Conservation (phyloP, 2,888 invertebrate species). For the Drosophila picticornis region DNA sequence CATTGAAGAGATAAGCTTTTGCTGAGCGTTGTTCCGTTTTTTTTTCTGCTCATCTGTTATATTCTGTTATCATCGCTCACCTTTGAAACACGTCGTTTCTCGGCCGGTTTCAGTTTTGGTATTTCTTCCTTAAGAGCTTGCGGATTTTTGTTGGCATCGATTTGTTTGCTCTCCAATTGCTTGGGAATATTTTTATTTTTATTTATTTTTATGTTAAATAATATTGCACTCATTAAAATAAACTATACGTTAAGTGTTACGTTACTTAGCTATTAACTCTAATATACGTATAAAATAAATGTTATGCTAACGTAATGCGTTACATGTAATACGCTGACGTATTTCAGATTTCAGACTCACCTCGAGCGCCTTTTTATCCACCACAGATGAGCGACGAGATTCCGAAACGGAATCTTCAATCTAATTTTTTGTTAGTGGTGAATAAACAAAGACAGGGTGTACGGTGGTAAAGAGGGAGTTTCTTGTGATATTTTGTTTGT, state of each 20-base stretch:
- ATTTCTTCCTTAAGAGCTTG: conserved; percentile 87
- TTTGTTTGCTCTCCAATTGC: conserved; percentile 72
- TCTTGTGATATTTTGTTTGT: not conserved
- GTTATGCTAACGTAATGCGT: not conserved
- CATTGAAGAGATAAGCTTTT: not conserved
- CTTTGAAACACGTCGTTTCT: conserved; percentile 81
- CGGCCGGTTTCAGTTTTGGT: conserved; percentile 87
- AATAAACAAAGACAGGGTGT: not conserved
- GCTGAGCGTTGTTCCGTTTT: not conserved
- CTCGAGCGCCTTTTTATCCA: conserved; percentile 81
- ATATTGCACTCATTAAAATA: not conserved
- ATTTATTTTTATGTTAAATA: not conserved
- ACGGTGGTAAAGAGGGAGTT: not conserved
- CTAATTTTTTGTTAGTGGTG: conserved; percentile 43
- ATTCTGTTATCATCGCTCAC: conserved; percentile 68
- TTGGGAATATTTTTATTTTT: conserved; percentile 45
- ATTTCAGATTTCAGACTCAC: conserved; percentile 59
- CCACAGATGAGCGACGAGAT: conserved; percentile 80
- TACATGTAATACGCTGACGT: not conserved
- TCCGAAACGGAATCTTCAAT: conserved; percentile 75
- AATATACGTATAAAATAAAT: not conserved
- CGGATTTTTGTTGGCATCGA: conserved; percentile 85
- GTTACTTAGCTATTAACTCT: not conserved
- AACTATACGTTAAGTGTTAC: not conserved
- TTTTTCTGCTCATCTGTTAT: not conserved